Evolutionary conservation across 2,888 invertebrate genomes (phyloP).

Genomic region (Pasiphila rectangulata): DNA sequence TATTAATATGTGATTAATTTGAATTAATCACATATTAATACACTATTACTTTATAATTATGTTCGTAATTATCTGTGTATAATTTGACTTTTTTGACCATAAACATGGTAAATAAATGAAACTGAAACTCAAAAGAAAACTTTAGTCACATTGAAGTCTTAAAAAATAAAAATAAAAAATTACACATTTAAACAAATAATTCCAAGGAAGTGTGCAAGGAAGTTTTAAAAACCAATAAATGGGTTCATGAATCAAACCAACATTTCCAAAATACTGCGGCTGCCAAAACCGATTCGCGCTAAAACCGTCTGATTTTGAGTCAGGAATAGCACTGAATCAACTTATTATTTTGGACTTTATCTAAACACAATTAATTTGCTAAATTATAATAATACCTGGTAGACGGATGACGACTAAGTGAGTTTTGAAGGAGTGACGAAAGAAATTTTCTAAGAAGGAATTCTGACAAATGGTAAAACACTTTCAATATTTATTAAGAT

Average conservation of each 20-base stretch:
- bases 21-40: too few species aligned
- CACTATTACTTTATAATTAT: too few species aligned
- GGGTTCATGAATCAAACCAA: slow-evolving; percentile 3
- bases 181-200: too few species aligned
- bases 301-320: slow-evolving; percentile 26
- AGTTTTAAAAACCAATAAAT: background rate
- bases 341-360: slow-evolving; percentile 11
- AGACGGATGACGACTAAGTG: slow-evolving; percentile 17
- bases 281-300: slow-evolving; percentile 26
- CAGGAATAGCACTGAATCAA: slow-evolving; percentile 18
- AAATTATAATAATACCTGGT: slow-evolving; percentile 26
- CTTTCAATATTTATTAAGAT: too few species aligned
- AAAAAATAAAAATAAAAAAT: too few species aligned
- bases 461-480: too few species aligned
- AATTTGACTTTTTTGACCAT: too few species aligned
- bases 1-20: too few species aligned
- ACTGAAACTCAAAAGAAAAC: too few species aligned
- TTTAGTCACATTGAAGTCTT: too few species aligned
- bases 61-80: too few species aligned
- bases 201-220: background rate
- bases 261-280: slow-evolving; percentile 13
- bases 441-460: background rate
- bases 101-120: too few species aligned
- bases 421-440: background rate
- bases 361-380: slow-evolving; percentile 18